Conservation (phyloP, 2,888 invertebrate species). For the Lucinisca nassula region DNA sequence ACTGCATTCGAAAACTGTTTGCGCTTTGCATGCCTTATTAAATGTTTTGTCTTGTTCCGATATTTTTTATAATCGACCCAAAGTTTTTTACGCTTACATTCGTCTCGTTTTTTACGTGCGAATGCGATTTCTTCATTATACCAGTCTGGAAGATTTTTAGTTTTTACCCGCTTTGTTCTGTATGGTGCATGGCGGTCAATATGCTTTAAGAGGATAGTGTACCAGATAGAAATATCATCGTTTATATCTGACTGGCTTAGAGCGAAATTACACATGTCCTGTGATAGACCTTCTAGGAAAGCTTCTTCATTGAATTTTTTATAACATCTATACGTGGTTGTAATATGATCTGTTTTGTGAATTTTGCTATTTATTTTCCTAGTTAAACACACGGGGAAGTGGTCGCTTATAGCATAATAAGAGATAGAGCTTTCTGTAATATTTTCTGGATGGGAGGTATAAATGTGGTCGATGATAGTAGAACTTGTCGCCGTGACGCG, state of each 20-base stretch:
- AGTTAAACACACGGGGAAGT: neutral
- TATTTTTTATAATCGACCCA: too few relatives aligned
- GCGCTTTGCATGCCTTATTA: too few relatives aligned
- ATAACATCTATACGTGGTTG: neutral
- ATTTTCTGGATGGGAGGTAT: neutral
- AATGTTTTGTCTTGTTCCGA: too few relatives aligned
- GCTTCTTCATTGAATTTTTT: neutral
- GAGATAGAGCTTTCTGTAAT: neutral
- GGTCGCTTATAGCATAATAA: neutral
- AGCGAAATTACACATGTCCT: neutral
- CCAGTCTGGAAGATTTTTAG: too few relatives aligned
- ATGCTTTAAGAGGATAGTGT: neutral
- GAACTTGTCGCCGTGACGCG: neutral
- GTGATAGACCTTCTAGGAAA: neutral
- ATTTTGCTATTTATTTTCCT: neutral
- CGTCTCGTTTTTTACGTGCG: too few relatives aligned
- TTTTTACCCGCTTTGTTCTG: too few relatives aligned
- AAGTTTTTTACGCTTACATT: too few relatives aligned
- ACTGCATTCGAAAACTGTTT: too few relatives aligned
- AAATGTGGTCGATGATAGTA: slow-evolving; percentile 2
- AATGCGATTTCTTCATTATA: too few relatives aligned
- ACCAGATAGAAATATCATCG: neutral
- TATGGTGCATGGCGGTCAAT: neutral
- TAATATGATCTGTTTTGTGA: neutral
- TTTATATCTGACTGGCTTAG: neutral